Percentiles rank a stretch among this genome's conserved stretches.
phyloP scores from a whole-genome alignment of 2,113 vertebrate species.

The Anguilla rostrata region DNA sequence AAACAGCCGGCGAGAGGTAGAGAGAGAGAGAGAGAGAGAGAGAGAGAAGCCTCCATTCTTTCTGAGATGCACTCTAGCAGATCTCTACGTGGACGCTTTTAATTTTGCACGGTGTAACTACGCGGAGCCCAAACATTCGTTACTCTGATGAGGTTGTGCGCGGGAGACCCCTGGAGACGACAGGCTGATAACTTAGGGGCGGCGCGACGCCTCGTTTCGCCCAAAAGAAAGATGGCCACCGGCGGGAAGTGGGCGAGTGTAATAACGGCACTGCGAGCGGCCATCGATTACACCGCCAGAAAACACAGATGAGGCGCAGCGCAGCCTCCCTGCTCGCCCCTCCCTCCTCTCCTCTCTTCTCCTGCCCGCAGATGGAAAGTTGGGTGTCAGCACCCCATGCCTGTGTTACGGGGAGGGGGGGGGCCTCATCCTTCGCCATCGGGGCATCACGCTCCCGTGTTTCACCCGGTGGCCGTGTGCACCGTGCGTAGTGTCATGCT shows the following conservation, averaged over 20 bases:
- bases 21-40: no score
- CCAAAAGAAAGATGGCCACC: conserved; percentile 2
- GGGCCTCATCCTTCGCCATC: neutral
- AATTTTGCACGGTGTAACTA: neutral
- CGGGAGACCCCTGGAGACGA: neutral
- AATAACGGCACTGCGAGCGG: neutral
- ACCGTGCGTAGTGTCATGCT: no score
- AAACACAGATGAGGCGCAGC: neutral
- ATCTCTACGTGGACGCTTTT: neutral
- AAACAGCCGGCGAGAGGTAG: neutral
- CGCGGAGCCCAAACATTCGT: neutral
- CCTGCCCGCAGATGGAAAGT: neutral
- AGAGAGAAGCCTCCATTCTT: neutral
- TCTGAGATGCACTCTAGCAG: neutral
- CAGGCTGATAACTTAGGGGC: neutral
- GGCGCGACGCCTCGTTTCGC: conserved; percentile 4
- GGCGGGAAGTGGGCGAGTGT: neutral
- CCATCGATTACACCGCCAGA: neutral
- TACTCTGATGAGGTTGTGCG: neutral
- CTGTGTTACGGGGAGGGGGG: neutral
- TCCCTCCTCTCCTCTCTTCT: neutral
- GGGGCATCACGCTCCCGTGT: neutral
- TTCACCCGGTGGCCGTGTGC: no score
- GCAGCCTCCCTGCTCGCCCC: neutral
- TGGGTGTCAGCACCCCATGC: neutral